Conservation (phyloP, 2,113 vertebrate genomes). For the Daubentonia madagascariensis region DNA sequence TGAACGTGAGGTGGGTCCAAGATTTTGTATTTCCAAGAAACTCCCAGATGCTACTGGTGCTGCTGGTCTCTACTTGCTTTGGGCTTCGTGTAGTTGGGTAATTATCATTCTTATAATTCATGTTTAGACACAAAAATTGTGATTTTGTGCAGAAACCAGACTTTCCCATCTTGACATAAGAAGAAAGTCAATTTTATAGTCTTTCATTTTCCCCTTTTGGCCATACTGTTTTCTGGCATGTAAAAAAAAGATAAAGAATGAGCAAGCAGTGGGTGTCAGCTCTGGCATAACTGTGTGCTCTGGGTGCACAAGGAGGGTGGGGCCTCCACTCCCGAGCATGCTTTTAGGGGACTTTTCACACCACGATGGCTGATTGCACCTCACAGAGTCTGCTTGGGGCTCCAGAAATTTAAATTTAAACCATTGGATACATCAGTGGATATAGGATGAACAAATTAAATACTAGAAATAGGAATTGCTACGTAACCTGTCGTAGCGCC, state of each 20-base stretch:
- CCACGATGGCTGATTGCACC: rapidly evolving
- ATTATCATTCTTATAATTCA: not conserved
- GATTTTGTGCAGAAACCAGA: not conserved
- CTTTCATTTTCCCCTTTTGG: not conserved
- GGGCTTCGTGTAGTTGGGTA: not conserved
- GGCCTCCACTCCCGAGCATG: rapidly evolving
- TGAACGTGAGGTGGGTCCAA: too few species aligned
- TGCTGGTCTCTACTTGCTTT: not conserved
- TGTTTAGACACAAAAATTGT: not conserved
- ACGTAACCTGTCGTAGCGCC: rapidly evolving
- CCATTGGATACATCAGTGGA: rapidly evolving
- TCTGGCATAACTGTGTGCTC: not conserved
- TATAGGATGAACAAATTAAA: not conserved
- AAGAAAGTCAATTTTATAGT: not conserved
- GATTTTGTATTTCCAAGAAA: not conserved
- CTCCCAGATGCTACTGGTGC: not conserved
- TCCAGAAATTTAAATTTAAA: not conserved
- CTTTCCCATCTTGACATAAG: not conserved
- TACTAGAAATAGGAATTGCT: not conserved
- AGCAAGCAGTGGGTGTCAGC: not conserved
- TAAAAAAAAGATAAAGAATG: not conserved
- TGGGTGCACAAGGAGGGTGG: not conserved
- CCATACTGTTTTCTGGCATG: not conserved
- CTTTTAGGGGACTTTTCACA: not conserved
- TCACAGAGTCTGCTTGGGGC: not conserved